Base-by-base conservation (phyloP, 2,797 vertebrate genomes). In the Scyliorhinus canicula region DNA sequence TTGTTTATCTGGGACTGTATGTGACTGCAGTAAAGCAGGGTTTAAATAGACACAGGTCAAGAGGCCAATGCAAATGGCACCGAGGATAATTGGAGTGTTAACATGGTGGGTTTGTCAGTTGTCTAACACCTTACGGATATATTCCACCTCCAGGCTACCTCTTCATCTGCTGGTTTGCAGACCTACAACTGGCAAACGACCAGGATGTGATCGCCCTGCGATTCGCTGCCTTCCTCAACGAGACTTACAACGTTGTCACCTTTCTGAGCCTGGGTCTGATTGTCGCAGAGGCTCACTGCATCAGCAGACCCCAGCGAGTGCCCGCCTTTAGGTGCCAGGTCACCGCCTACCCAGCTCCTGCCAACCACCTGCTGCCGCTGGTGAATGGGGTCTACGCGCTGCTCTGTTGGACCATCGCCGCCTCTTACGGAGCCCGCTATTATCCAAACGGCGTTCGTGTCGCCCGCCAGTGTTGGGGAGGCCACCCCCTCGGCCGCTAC, bases 201-300 rank as follows among this genome's bases (percentile, higher is more conserved):
- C 90, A 96, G 1, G 97, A 98, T 0, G 40, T 96, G 95, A 96
- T 98, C 8, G 97, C 97, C 60, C 96, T 98, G 95, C 97, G 97
- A 95, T 97, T 97, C 96, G 96, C 98, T 95, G 96, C 97, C 71
- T 98, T 98, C 94, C 97, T 98, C 69, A 96, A 97, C 95, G 96
- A 97, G 95, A 97, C 97, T 0, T 98, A 98, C 6, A 96, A 96
- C 0, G 94, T 90, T 0, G 97, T 97, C 93, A n/a, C 98, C 95
- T 95, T 98, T 57, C 96, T 98, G 95, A 97, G 95, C n/a, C 95
- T 96, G 1, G 97, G 97, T 63, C 96, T 98, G 95, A 96, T 97
- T 0, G 95, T 96, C 0, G 95, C 96, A 95, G 98, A 98, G 96
- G 96, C 96, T 44, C 77, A 96, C 94, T 60, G 95, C 65, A 16